Evolutionary conservation across 2,797 vertebrate species (phyloP).

Genomic region (Pachyuromys duprasi): DNA sequence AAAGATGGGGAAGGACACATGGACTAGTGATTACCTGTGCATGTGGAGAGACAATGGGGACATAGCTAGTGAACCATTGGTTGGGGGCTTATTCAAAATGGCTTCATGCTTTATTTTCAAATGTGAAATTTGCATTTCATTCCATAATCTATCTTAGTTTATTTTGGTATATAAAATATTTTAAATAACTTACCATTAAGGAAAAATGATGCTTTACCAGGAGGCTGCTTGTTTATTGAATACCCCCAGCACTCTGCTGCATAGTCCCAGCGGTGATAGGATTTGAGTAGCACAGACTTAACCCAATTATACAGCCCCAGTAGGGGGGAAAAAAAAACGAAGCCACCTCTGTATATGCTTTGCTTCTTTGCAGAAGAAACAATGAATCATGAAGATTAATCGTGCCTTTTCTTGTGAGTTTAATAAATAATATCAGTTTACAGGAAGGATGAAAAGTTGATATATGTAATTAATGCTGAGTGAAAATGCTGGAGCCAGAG

Average conservation of each 20-base stretch:
- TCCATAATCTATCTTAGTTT: not conserved
- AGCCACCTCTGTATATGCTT: slow-evolving; percentile 14
- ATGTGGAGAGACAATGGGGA: not conserved
- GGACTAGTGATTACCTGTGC: not conserved
- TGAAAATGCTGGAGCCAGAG: slow-evolving; percentile 71
- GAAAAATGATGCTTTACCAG: slow-evolving; percentile 28
- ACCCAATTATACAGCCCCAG: slow-evolving; percentile 49
- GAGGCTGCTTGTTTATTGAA: not conserved
- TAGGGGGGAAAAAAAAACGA: not conserved
- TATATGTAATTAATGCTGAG: slow-evolving; percentile 81
- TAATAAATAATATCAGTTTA: slow-evolving; percentile 81
- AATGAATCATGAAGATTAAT: slow-evolving; percentile 80
- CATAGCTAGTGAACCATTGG: accelerated
- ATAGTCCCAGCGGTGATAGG: not conserved
- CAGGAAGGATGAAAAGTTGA: slow-evolving; percentile 79
- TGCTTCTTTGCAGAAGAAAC: slow-evolving; percentile 68
- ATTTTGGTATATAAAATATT: slow-evolving; percentile 37
- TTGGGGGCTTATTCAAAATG: not conserved
- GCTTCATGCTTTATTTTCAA: slow-evolving; percentile 34
- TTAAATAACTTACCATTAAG: slow-evolving; percentile 61
- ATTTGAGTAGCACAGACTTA: slow-evolving; percentile 43
- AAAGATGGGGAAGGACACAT: not conserved
- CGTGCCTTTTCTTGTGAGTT: slow-evolving; percentile 73
- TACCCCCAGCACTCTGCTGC: not conserved
- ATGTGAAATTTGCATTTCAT: slow-evolving; percentile 42